Percentiles rank a stretch among this genome's conserved stretches.
These are phyloP conservation scores for Nineta flava DNA, from an alignment of 2,888 invertebrate species.

Conservation along the genomic window DNA sequence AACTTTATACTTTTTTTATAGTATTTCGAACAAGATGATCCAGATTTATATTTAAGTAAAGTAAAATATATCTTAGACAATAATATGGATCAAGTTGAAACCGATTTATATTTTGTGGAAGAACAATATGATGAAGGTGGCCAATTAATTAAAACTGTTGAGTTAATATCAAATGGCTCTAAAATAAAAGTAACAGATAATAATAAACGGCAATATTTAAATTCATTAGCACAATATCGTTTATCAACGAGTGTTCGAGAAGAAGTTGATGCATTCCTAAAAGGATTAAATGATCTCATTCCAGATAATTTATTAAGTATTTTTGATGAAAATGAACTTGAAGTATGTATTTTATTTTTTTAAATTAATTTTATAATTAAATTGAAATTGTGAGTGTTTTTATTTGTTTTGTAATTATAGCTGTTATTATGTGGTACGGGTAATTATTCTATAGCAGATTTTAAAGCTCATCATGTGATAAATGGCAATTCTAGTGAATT, in stretches of 20 bases:
- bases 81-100: conserved; percentile 61
- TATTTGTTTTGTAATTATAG: conserved; percentile 28
- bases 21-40: conserved; percentile 94
- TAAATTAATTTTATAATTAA: neutral
- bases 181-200: conserved; percentile 56
- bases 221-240: conserved; percentile 77
- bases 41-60: conserved; percentile 83
- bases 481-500: conserved; percentile 71
- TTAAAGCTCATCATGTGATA: conserved; percentile 75
- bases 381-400: neutral
- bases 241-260: conserved; percentile 65
- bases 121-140: conserved; percentile 73
- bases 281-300: conserved; percentile 79
- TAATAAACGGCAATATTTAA: conserved; percentile 69
- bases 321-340: conserved; percentile 91
- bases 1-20: conserved; percentile 24
- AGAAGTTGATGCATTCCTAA: conserved; percentile 77
- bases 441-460: conserved; percentile 79
- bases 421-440: conserved; percentile 84
- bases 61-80: conserved; percentile 85
- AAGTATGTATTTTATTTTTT: conserved; percentile 37
- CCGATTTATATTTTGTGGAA: conserved; percentile 78
- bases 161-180: conserved; percentile 70
- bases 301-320: conserved; percentile 86
- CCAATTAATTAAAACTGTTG: conserved; percentile 59